A percentile compares a stretch with the other conserved stretches of the same genome.
Evolutionary conservation across 2,797 vertebrate genomes (phyloP).

Genomic region (Peromyscus attwateri): DNA sequence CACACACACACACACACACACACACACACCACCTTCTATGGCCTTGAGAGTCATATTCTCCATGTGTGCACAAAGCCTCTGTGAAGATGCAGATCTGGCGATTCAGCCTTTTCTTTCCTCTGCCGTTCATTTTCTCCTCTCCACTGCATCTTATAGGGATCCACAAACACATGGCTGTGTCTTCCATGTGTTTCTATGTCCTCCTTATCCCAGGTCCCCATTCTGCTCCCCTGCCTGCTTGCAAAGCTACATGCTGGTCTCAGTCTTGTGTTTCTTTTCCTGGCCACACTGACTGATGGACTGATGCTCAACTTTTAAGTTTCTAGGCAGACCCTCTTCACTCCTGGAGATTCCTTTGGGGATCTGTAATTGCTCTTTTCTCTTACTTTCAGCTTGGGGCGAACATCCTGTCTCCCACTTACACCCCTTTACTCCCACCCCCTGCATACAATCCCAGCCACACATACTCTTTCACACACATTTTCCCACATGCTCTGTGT

Average conservation of each 20-base stretch:
- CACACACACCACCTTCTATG: rapidly evolving
- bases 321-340: background rate
- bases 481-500: too few relatives aligned
- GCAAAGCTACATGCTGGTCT: rapidly evolving
- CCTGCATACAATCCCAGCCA: background rate
- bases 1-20: rapidly evolving
- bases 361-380: background rate
- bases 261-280: background rate
- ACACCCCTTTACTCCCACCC: background rate
- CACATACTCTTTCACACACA: background rate
- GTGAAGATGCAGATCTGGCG: rapidly evolving
- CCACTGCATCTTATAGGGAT: background rate
- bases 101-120: background rate
- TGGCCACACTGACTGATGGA: background rate
- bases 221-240: rapidly evolving
- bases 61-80: rapidly evolving
- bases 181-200: background rate
- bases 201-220: rapidly evolving
- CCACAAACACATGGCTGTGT: background rate
- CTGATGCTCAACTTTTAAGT: background rate
- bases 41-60: rapidly evolving
- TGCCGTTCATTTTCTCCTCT: background rate
- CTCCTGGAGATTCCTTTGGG: background rate
- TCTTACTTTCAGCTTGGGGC: background rate
- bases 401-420: background rate